Evolutionary conservation across 1,140 invertebrate genomes (phyloP).

Genomic region (Coptotermes formosanus): DNA sequence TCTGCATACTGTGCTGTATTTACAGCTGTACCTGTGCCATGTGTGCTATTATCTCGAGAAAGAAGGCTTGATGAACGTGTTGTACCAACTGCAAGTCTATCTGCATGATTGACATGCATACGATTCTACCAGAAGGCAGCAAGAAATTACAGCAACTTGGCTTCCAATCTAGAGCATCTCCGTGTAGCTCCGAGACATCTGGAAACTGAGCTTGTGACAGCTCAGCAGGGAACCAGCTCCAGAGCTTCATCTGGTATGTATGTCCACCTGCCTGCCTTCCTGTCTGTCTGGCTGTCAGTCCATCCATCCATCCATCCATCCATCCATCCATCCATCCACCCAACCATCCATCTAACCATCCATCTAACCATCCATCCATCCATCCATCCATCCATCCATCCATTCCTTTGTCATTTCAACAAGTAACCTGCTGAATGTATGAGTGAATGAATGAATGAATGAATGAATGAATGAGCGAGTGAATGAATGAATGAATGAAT

Average conservation of each 20-base stretch:
- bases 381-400: too few species aligned
- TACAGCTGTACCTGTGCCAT: conserved; percentile 60
- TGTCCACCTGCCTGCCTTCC: too few species aligned
- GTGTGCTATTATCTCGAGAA: conserved; percentile 65
- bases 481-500: too few species aligned
- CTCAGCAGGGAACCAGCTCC: background rate
- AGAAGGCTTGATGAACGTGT: conserved; percentile 59
- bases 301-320: too few species aligned
- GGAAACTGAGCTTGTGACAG: conserved; percentile 47
- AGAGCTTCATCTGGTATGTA: background rate
- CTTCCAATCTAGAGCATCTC: conserved; percentile 54
- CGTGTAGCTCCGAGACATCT: conserved; percentile 62
- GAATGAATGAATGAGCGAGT: too few species aligned
- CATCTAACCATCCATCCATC: too few species aligned
- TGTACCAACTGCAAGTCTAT: conserved; percentile 68
- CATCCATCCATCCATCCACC: too few species aligned
- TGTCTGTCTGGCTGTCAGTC: too few species aligned
- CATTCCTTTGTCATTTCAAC: too few species aligned
- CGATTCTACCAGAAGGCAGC: conserved; percentile 62
- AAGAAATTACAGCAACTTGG: conserved; percentile 56
- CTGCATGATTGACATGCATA: conserved; percentile 69
- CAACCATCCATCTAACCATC: too few species aligned
- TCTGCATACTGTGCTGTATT: background rate
- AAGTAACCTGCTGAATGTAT: too few species aligned
- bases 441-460: too few species aligned